phyloP scores from a whole-genome alignment of 2,888 invertebrate species.

The Aromia moschata region DNA sequence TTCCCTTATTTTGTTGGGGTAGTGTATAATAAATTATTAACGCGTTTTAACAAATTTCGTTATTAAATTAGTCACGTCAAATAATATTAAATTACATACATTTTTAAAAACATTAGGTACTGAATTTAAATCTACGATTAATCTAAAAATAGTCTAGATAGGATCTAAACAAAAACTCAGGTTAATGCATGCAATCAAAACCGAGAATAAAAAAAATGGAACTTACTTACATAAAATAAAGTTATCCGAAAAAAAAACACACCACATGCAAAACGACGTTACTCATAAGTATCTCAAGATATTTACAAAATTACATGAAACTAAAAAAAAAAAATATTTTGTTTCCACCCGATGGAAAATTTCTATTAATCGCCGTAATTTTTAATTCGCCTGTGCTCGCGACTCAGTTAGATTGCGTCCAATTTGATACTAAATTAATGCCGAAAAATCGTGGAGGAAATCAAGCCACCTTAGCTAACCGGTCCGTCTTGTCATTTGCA shows the following conservation, averaged over 20 bases:
- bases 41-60: too few relatives aligned
- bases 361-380: background rate
- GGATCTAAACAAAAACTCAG: too few relatives aligned
- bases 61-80: too few relatives aligned
- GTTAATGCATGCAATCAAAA: background rate
- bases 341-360: background rate
- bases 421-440: conserved; percentile 53
- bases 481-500: conserved; percentile 55
- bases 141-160: too few relatives aligned
- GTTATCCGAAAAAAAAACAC: conserved; percentile 8
- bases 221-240: conserved; percentile 9
- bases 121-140: too few relatives aligned
- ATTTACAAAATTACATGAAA: conserved; percentile 8
- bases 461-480: conserved; percentile 56
- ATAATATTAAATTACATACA: too few relatives aligned
- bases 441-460: conserved; percentile 46
- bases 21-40: too few relatives aligned
- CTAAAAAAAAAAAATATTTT: background rate
- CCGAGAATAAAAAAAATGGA: too few relatives aligned
- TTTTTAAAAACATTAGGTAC: too few relatives aligned
- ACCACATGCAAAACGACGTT: conserved; percentile 8
- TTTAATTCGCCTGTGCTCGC: too few relatives aligned
- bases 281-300: too few relatives aligned
- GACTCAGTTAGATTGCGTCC: conserved; percentile 32
- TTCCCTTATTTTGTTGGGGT: too few relatives aligned